A percentile compares a stretch with the other conserved stretches of the same genome.
Conservation (phyloP, 2,888 invertebrate species). For the Clanis bilineata region DNA sequence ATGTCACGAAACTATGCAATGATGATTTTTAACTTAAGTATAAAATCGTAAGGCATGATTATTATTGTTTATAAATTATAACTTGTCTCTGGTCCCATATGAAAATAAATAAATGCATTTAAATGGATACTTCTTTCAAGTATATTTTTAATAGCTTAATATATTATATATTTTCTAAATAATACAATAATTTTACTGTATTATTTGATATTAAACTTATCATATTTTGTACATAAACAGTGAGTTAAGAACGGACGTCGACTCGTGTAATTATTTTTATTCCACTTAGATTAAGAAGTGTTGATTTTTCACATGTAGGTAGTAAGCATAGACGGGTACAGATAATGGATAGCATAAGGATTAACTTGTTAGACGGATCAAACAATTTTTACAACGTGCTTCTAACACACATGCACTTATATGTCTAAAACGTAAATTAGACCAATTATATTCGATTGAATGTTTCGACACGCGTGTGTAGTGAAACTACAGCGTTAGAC, state of each 20-base stretch:
- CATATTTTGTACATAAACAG: not conserved
- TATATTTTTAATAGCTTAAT: too few species aligned
- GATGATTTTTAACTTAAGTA: too few species aligned
- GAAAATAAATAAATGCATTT: too few species aligned
- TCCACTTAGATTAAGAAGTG: conserved; percentile 73
- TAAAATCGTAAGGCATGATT: too few species aligned
- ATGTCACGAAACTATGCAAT: not conserved
- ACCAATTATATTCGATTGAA: not conserved
- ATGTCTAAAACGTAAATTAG: not conserved
- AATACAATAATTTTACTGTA: not conserved
- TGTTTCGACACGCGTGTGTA: not conserved
- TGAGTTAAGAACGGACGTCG: conserved; percentile 13
- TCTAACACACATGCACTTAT: not conserved
- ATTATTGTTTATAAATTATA: too few species aligned
- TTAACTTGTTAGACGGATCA: conserved; percentile 13
- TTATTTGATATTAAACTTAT: not conserved
- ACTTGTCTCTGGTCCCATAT: too few species aligned
- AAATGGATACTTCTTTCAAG: too few species aligned
- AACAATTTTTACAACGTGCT: conserved; percentile 11
- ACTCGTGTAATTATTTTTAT: conserved; percentile 55
- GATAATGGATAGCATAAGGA: conserved; percentile 30
- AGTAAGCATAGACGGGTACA: conserved; percentile 57
- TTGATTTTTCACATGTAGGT: conserved; percentile 52
- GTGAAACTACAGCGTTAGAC: conserved; percentile 24
- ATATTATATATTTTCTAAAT: not conserved